Evolutionary conservation across 2,113 vertebrate species (phyloP).

Genomic region (Saguinus imperator): DNA sequence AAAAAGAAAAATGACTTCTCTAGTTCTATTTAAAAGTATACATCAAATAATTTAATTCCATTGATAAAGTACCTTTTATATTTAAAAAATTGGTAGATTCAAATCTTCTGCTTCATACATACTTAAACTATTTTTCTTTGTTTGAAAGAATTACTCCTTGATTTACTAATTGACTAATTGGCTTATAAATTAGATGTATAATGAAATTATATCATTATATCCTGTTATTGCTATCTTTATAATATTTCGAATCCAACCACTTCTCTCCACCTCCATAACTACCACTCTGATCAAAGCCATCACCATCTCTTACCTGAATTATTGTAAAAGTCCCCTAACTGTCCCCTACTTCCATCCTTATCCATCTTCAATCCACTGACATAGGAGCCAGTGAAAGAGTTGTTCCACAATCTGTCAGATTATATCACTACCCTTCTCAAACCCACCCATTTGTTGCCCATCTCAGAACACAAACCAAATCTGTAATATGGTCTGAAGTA

Average conservation of each 20-base stretch:
- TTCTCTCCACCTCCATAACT: not conserved
- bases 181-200: not conserved
- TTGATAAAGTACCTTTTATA: not conserved
- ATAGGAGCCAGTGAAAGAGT: not conserved
- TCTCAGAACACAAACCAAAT: not conserved
- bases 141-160: not conserved
- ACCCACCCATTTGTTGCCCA: not conserved
- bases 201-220: not conserved
- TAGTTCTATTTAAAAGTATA: constrained; percentile 31
- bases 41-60: constrained; percentile 31
- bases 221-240: not conserved
- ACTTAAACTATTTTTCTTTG: not conserved
- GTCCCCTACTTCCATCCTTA: not conserved
- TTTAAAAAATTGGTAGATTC: not conserved
- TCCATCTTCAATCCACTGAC: not conserved
- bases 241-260: not conserved
- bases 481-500: not conserved
- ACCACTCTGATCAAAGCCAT: not conserved
- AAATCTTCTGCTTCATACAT: constrained; percentile 13
- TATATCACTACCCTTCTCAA: not conserved
- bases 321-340: not conserved
- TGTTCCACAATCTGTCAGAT: not conserved
- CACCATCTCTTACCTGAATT: not conserved
- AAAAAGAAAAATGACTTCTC: not conserved
- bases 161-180: not conserved